These are phyloP conservation scores for Rapana venosa DNA, from an alignment of 2,888 invertebrate genomes.

Conservation along the genomic window DNA sequence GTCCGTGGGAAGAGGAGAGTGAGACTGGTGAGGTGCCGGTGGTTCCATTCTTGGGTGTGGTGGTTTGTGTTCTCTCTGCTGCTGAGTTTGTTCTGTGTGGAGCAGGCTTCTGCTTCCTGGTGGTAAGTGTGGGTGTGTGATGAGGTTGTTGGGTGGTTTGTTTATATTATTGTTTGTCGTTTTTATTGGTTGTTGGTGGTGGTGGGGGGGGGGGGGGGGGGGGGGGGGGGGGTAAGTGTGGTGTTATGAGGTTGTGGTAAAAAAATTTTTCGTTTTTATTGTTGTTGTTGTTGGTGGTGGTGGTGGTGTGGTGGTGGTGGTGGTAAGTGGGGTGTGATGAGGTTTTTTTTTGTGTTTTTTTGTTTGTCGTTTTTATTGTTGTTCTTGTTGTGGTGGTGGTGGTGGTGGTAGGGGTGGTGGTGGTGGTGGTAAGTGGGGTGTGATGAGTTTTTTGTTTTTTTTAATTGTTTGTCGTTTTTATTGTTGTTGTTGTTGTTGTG, in stretches of 20 bases:
- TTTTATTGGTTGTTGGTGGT: background rate
- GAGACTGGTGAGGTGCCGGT: background rate
- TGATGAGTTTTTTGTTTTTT: background rate
- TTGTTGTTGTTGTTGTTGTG: background rate
- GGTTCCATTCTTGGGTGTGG: conserved; percentile 22
- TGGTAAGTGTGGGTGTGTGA: background rate
- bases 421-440: too few species aligned
- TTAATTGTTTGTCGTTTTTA: background rate
- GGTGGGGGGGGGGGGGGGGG: background rate
- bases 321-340: too few species aligned
- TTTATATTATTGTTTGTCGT: too few species aligned
- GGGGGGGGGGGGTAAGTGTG: background rate
- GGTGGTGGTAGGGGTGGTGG: too few species aligned
- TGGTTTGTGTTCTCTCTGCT: conserved; percentile 16
- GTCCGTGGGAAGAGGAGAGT: background rate
- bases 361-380: too few species aligned
- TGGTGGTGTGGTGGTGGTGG: too few species aligned
- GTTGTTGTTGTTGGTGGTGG: too few species aligned
- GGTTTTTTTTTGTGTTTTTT: background rate
- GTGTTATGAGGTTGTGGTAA: too few species aligned
- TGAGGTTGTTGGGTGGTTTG: background rate
- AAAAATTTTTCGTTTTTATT: too few species aligned
- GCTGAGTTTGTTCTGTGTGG: conserved; percentile 16
- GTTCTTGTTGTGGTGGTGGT: too few species aligned
- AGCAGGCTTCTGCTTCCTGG: conserved; percentile 22